Percentiles rank a stretch among this genome's conserved stretches.
phyloP scores from a whole-genome alignment of 2,888 invertebrate species.

The Empis stercorea region DNA sequence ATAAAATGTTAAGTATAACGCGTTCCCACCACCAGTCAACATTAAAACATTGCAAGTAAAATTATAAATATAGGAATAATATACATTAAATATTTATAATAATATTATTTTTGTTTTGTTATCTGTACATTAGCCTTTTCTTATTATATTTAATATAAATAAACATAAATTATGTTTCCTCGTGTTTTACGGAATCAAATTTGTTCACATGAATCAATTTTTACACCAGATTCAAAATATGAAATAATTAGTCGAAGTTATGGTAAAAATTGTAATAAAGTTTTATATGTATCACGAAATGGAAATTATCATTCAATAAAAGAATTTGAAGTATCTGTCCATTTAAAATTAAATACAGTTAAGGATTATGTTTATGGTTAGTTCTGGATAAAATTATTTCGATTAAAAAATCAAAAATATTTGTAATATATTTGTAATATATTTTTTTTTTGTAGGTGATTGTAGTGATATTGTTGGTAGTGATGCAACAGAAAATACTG shows the following conservation, averaged over 20 bases:
- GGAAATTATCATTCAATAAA: constrained; percentile 48
- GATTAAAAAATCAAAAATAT: neutral
- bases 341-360: constrained; percentile 41
- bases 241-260: neutral
- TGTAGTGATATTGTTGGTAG: neutral
- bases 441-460: constrained; percentile 14
- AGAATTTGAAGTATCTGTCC: constrained; percentile 55
- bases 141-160: too few relatives aligned
- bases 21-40: too few relatives aligned
- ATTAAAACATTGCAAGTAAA: too few relatives aligned
- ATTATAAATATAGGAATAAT: too few relatives aligned
- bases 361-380: neutral
- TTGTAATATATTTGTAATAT: constrained; percentile 13
- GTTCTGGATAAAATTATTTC: neutral
- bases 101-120: too few relatives aligned
- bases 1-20: too few relatives aligned
- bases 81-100: too few relatives aligned
- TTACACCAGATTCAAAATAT: too few relatives aligned
- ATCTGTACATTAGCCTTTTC: too few relatives aligned
- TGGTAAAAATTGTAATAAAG: constrained; percentile 55
- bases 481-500: neutral
- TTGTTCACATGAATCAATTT: too few relatives aligned
- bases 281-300: constrained; percentile 51
- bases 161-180: too few relatives aligned
- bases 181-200: too few relatives aligned